phyloP scores from a whole-genome alignment of 2,888 invertebrate species.

The Orthosia gothica region DNA sequence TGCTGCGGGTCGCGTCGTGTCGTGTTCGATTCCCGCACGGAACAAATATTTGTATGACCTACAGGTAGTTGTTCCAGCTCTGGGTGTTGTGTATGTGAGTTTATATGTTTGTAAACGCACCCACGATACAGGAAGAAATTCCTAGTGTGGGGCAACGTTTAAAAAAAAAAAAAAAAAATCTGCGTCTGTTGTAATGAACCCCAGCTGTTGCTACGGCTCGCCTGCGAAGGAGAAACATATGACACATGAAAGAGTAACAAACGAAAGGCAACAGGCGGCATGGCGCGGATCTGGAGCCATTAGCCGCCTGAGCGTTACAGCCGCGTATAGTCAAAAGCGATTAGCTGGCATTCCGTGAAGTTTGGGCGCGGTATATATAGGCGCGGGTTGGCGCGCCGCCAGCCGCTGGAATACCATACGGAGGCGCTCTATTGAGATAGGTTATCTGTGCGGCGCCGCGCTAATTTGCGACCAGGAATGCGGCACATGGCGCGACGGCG shows the following conservation, averaged over 20 bases:
- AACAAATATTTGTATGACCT: too few relatives aligned
- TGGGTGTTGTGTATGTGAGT: too few relatives aligned
- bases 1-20: too few relatives aligned
- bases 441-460: constrained; percentile 59
- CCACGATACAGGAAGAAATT: too few relatives aligned
- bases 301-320: constrained; percentile 33
- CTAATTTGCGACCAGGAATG: constrained; percentile 50
- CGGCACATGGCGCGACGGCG: constrained; percentile 21
- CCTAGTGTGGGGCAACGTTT: too few relatives aligned
- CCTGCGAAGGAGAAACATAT: constrained; percentile 9
- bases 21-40: too few relatives aligned
- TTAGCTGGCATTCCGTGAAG: constrained; percentile 52
- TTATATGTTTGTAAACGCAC: too few relatives aligned
- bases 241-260: constrained; percentile 33
- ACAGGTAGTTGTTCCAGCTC: too few relatives aligned
- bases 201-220: constrained; percentile 16
- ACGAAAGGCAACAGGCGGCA: constrained; percentile 13
- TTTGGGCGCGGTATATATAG: constrained; percentile 65
- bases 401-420: constrained; percentile 68
- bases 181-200: constrained; percentile 14
- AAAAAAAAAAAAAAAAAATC: too few relatives aligned
- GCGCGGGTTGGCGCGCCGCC: constrained; percentile 63
- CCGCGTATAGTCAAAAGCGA: constrained; percentile 60
- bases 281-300: constrained; percentile 13
- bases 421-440: constrained; percentile 67